Evolutionary conservation across 2,797 vertebrate species (phyloP), one percentile per base, ranked within the genome.

Genomic region (Thaleichthys pacificus): DNA sequence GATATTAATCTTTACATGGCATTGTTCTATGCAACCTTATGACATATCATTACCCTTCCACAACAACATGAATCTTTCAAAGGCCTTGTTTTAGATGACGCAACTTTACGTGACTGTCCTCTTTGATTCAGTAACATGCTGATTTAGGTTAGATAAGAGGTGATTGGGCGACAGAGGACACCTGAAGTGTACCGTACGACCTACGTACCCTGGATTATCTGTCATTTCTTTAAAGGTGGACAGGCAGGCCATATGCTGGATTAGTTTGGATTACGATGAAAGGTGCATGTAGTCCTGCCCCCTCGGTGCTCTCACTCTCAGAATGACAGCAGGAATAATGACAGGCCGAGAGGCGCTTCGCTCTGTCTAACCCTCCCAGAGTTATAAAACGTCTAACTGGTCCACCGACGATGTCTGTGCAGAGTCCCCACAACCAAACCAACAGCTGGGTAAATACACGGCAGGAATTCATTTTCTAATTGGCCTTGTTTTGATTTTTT

Each of bases 401-500:
- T 19, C 35, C 68, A 72, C 76, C 70, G 80, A 67, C 49, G 57
- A 30, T 72, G 1, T 14, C 54, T 58, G 56, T 60, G 72, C 75
- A 58, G 63, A 32, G 70, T 8, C n/a, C 69, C 62, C 9, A 70
- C 71, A 74, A 78, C 12, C 3, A 22, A 54, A 66, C 68, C 47
- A 4, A 67, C 88, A 90, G 86, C 87, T 89, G 83, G 80, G 68
- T 77, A 84, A 89, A 91, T 83, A 89, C 78, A 74, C 80, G 75
- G n/a, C 64, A 54, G 64, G 82, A 85, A 76, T 82, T 84, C 24
- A 74, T 78, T 80, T 84, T 86, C 63, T 86, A 87, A 88, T 89
- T 82, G 79, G 75, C 72, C 70, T 42, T 42, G 38, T 9, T 42
- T 42, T 12, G 7, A 12, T 42, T 42, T 42, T 42, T 32, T 32